Percentiles rank a stretch among this genome's conserved stretches.
Conservation (phyloP, 2,888 invertebrate species). For the Diarsia brunnea region DNA sequence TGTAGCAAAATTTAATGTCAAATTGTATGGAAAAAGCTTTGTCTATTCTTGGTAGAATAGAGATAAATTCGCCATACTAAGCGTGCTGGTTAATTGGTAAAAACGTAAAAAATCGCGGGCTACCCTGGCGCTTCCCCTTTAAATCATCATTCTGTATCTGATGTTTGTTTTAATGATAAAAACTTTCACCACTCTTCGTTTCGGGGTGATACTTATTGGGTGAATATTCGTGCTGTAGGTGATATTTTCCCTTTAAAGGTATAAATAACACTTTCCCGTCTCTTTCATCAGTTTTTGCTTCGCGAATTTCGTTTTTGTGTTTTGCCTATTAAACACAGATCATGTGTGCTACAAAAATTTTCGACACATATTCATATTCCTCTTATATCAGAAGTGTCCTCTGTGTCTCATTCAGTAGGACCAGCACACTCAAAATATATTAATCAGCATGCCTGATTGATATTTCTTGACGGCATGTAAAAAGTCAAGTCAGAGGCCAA, state of each 20-base stretch:
- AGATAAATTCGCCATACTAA: too few species aligned
- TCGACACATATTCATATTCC: too few species aligned
- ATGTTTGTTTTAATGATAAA: neutral
- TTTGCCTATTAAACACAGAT: neutral
- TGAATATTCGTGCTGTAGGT: neutral
- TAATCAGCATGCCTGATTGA: too few species aligned
- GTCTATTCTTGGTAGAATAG: too few species aligned
- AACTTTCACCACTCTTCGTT: neutral
- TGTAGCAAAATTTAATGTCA: too few species aligned
- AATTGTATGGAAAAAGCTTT: too few species aligned
- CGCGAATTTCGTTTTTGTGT: neutral
- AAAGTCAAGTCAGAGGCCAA: too few species aligned
- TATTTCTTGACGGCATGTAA: too few species aligned
- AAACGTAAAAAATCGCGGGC: neutral
- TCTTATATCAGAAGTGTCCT: too few species aligned
- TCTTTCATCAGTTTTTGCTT: neutral
- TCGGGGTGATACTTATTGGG: neutral
- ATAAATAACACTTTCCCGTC: neutral
- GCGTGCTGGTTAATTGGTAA: neutral
- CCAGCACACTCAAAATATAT: too few species aligned
- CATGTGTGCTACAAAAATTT: neutral
- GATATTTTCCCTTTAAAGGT: neutral
- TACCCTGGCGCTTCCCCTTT: neutral
- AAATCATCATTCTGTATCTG: neutral
- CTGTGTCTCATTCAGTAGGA: too few species aligned